These are phyloP conservation scores for Brachypalpus laphriformis DNA, from an alignment of 2,888 invertebrate species.

Conservation along the genomic window DNA sequence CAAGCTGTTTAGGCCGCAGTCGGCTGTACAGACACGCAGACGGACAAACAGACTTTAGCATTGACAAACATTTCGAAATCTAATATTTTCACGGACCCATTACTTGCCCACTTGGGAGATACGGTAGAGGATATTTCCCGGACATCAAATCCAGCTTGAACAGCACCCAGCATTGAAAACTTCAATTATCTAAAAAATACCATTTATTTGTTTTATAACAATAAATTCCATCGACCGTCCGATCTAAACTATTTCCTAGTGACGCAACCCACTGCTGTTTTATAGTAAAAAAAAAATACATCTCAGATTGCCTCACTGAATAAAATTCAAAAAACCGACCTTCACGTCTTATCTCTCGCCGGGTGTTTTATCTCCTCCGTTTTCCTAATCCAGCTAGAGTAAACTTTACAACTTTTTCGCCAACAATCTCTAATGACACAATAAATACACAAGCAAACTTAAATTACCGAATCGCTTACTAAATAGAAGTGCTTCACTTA, in stretches of 20 bases:
- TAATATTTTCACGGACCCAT: too few species aligned
- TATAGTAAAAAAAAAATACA: not conserved
- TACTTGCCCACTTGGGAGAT: too few species aligned
- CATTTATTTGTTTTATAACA: too few species aligned
- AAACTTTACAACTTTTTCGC: constrained; percentile 13
- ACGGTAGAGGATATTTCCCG: too few species aligned
- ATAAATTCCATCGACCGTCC: too few species aligned
- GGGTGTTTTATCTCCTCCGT: constrained; percentile 3
- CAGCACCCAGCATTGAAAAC: too few species aligned
- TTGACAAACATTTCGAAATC: too few species aligned
- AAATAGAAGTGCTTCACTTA: constrained; percentile 38
- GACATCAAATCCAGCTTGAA: too few species aligned
- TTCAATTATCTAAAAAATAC: too few species aligned
- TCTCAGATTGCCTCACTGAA: not conserved
- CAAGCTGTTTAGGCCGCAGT: too few species aligned
- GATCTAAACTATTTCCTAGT: not conserved
- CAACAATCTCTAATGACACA: constrained; percentile 50
- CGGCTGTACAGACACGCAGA: too few species aligned
- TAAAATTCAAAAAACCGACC: constrained; percentile 44
- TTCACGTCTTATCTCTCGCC: constrained; percentile 40
- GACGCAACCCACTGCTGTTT: not conserved
- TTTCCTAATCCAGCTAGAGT: constrained; percentile 16
- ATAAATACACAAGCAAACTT: constrained; percentile 51
- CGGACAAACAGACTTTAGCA: too few species aligned
- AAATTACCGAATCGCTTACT: constrained; percentile 48